Percentiles rank a stretch among this genome's conserved stretches.
These are phyloP conservation scores for Varroa destructor DNA, from an alignment of 1,140 invertebrate genomes.

Conservation along the genomic window DNA sequence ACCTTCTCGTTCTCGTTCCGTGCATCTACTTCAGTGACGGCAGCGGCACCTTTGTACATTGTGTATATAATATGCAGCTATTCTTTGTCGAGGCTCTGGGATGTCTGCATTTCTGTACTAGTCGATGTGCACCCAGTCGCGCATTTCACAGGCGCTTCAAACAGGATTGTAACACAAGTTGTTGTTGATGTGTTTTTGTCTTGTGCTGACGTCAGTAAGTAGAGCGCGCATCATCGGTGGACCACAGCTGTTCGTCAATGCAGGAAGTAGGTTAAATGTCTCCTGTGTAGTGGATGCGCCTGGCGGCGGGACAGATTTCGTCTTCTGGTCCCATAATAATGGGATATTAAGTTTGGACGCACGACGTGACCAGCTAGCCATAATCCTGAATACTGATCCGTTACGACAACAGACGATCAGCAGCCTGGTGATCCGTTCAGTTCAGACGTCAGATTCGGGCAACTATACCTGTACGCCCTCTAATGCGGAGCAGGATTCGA, in stretches of 20 bases:
- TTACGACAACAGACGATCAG: slow-evolving; percentile 41
- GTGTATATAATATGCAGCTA: too few relatives aligned
- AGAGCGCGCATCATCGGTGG: slow-evolving; percentile 67
- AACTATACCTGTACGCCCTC: slow-evolving; percentile 75
- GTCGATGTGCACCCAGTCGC: too few relatives aligned
- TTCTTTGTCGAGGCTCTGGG: too few relatives aligned
- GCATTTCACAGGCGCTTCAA: too few relatives aligned
- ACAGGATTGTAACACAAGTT: too few relatives aligned
- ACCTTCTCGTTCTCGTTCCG: too few relatives aligned
- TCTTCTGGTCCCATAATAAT: slow-evolving; percentile 70
- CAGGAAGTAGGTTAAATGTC: slow-evolving; percentile 62
- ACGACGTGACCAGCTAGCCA: slow-evolving; percentile 50
- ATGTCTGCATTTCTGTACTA: too few relatives aligned
- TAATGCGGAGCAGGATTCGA: slow-evolving; percentile 58
- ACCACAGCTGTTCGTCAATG: slow-evolving; percentile 67
- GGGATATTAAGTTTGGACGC: slow-evolving; percentile 77
- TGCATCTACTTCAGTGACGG: too few relatives aligned
- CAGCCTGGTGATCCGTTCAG: slow-evolving; percentile 43
- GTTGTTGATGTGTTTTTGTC: too few relatives aligned
- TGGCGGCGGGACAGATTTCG: slow-evolving; percentile 54
- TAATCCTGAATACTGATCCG: slow-evolving; percentile 24
- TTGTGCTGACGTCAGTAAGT: slow-evolving; percentile 49
- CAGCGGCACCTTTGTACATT: too few relatives aligned
- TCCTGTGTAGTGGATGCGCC: slow-evolving; percentile 54
- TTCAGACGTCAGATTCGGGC: slow-evolving; percentile 59